Evolutionary conservation across 2,888 invertebrate genomes (phyloP).

Genomic region (Pollenia amentaria): DNA sequence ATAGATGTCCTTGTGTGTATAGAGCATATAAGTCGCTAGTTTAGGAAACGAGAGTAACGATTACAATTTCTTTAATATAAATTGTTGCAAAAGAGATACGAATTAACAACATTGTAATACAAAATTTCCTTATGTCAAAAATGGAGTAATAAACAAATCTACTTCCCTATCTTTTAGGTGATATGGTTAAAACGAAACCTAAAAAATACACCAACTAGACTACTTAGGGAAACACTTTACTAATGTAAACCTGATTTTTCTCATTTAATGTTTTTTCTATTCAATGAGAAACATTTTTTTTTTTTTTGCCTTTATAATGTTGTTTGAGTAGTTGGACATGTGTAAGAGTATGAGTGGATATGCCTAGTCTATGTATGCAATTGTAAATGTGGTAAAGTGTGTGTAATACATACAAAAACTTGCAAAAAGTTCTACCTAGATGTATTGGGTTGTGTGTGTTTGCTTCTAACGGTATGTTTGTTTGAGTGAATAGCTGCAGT

Average conservation of each 20-base stretch:
- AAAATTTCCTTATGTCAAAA: no score
- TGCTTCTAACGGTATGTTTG: not conserved
- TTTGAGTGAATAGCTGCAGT: constrained; percentile 20
- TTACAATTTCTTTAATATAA: no score
- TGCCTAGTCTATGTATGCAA: not conserved
- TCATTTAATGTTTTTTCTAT: constrained; percentile 37
- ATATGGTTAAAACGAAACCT: no score
- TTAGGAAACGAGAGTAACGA: no score
- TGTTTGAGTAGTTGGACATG: constrained; percentile 37
- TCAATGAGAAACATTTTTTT: constrained; percentile 20
- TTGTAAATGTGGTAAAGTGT: not conserved
- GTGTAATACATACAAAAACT: not conserved
- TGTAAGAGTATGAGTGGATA: constrained; percentile 20
- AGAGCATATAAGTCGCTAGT: no score
- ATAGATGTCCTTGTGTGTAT: no score
- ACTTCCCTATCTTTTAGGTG: no score
- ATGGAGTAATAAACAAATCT: no score
- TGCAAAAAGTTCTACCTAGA: no score
- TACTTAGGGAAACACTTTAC: constrained; percentile 70
- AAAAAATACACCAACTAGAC: constrained; percentile 26
- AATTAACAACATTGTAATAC: not conserved
- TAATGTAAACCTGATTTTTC: constrained; percentile 66
- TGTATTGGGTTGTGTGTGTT: not conserved
- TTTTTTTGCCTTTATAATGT: constrained; percentile 39
- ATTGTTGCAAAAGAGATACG: no score